phyloP scores from a whole-genome alignment of 2,797 vertebrate species.

The Picus viridis region DNA sequence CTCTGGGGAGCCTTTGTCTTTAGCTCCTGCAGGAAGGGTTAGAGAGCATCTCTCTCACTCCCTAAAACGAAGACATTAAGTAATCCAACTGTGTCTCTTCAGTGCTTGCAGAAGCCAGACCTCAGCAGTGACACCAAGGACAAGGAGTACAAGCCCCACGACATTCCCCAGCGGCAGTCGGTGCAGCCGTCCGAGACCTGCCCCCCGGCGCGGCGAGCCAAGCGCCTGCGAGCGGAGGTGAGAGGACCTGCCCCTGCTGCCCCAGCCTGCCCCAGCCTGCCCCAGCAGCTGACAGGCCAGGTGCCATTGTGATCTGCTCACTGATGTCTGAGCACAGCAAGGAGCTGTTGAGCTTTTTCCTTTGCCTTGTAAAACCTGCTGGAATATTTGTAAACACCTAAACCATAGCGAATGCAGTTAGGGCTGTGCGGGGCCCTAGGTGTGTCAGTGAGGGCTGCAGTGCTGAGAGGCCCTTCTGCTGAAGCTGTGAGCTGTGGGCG shows the following conservation, averaged over 20 bases:
- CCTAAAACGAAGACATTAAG: not conserved
- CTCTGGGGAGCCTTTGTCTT: too few species aligned
- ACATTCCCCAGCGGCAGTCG: slow-evolving; percentile 93
- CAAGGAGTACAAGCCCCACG: slow-evolving; percentile 96
- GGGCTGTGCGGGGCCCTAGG: not conserved
- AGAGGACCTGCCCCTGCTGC: not conserved
- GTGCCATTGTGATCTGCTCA: rapidly evolving
- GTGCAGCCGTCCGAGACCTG: slow-evolving; percentile 89
- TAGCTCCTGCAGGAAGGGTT: too few species aligned
- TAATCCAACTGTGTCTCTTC: slow-evolving; percentile 13
- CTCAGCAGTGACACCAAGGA: slow-evolving; percentile 94
- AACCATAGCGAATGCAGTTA: rapidly evolving
- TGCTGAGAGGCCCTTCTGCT: not conserved
- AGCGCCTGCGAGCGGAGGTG: slow-evolving; percentile 92
- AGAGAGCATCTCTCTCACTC: too few species aligned
- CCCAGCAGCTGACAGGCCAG: not conserved
- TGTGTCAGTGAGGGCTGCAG: not conserved
- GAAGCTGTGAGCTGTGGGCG: not conserved
- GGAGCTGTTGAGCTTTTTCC: not conserved
- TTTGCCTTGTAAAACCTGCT: rapidly evolving
- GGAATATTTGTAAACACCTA: too few species aligned
- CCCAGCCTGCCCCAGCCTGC: too few species aligned
- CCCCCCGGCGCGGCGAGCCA: slow-evolving; percentile 91
- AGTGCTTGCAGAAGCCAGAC: slow-evolving; percentile 90
- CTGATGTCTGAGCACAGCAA: not conserved